Evolutionary conservation across 2,797 vertebrate species (phyloP), one percentile per base, ranked within the genome.

Genomic region (Pseudotriccus pelzelni): DNA sequence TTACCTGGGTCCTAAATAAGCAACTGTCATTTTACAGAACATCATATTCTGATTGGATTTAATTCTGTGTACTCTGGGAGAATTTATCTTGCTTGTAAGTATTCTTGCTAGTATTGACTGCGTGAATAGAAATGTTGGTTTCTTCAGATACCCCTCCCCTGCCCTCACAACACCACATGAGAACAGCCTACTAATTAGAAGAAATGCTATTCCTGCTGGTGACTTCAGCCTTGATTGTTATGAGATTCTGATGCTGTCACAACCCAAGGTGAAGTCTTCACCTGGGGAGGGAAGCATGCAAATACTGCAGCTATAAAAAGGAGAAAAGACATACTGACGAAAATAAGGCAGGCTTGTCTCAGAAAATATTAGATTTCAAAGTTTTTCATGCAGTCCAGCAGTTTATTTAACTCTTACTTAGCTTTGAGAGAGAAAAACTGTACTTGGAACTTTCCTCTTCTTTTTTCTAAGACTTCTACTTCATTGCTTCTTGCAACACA

Each of bases 141-240:
- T 89, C 39, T 70, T 91, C 73, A 49, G 41, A 24, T 78, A 41
- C 37, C 32, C 81, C 28, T 84, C 84, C 55, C 55, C 58, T 78
- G n/a, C 18, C 37, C 46, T 91, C 49, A 73, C 23, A 83, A 23
- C 56, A 68, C 28, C 3, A 14, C 2, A 1, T 66, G 39, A 47
- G 46, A 88, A 41, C 28, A 88, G 76, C 43, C 73, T 89, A 75
- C 43, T 94, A 90, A 96, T 96, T 96, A 87, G 30, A 52, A 63
- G 63, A 63, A 84, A 78, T 64, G 49, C 34, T 81, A 9, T 50
- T 93, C 25, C 41, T 83, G 28, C 68, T 94, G 76, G 74, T 94
- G 90, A 64, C 79, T 90, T 93, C 67, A 84, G 74, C 66, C 55
- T 92, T 86, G 88, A 88, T 68, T 96, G 49, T 63, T 62, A 5